A percentile compares a stretch with the other conserved stretches of the same genome.
Evolutionary conservation across 23 tunicate genomes (phyloP).

Genomic region (Halocynthia roretzi): DNA sequence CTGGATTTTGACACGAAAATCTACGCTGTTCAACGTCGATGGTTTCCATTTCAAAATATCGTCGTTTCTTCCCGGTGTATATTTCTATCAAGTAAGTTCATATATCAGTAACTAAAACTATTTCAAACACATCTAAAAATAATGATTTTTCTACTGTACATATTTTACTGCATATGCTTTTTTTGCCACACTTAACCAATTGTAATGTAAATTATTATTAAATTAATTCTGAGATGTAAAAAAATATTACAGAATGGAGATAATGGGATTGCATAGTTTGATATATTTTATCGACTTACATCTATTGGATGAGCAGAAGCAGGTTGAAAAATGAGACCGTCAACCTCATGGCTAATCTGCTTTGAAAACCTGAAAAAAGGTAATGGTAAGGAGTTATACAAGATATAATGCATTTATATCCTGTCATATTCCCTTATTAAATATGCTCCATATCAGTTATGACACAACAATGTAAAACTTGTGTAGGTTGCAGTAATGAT

Average conservation of each 20-base stretch:
- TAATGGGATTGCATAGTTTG: no score
- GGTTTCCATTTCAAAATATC: constrained; percentile 98
- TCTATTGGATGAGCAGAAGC: constrained; percentile 85
- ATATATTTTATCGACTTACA: constrained; percentile 29
- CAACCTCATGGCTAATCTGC: constrained; percentile 90
- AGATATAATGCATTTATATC: no score
- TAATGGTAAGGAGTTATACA: no score
- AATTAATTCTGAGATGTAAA: no score
- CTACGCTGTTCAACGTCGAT: constrained; percentile 77
- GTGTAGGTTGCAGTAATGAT: no score
- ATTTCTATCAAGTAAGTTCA: background rate
- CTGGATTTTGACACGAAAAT: constrained; percentile 69
- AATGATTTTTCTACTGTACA: background rate
- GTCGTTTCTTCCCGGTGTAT: constrained; percentile 59
- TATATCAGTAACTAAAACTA: background rate
- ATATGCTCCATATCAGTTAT: no score
- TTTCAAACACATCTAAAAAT: background rate
- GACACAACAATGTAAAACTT: no score
- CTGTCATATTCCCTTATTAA: no score
- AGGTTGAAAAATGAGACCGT: constrained; percentile 97
- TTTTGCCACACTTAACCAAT: no score
- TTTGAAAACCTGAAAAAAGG: constrained; percentile 48
- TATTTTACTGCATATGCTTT: background rate
- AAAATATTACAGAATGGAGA: no score
- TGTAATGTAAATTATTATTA: no score